phyloP scores from a whole-genome alignment of 2,888 invertebrate genomes.

The Ephialtes manifestator region DNA sequence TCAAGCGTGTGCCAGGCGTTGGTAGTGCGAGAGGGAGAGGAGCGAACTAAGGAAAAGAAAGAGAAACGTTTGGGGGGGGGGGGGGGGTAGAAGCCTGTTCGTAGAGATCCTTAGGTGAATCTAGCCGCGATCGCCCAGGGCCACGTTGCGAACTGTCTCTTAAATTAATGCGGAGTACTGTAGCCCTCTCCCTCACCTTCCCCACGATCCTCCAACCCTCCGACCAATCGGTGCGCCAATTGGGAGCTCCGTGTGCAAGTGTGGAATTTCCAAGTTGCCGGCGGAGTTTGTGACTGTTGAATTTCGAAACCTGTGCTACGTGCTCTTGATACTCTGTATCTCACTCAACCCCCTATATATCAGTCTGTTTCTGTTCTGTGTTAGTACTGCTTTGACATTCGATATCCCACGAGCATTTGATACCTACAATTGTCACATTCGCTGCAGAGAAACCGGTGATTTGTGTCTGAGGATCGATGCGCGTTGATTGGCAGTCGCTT shows the following conservation, averaged over 20 bases:
- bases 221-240: conserved; percentile 14
- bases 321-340: neutral
- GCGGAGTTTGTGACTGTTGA: conserved; percentile 19
- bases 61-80: neutral
- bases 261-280: conserved; percentile 25
- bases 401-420: conserved; percentile 5
- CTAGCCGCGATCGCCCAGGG: conserved; percentile 54
- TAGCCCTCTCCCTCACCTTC: neutral
- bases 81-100: conserved; percentile 22
- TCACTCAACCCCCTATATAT: neutral
- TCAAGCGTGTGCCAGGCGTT: conserved; percentile 76
- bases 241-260: conserved; percentile 16
- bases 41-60: conserved; percentile 21
- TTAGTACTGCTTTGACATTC: conserved; percentile 28
- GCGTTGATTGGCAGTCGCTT: conserved; percentile 12
- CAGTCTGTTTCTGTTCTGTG: neutral
- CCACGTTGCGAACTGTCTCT: conserved; percentile 76
- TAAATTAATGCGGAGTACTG: conserved; percentile 79
- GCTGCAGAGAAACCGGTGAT: neutral
- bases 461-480: neutral
- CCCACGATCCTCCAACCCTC: conserved; percentile 2
- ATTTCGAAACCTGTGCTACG: conserved; percentile 27
- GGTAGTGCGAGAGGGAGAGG: conserved; percentile 19
- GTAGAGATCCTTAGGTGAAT: conserved; percentile 63
- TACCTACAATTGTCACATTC: conserved; percentile 29